Base-by-base conservation (phyloP, 2,797 vertebrate genomes). In the Oophaga sylvatica region DNA sequence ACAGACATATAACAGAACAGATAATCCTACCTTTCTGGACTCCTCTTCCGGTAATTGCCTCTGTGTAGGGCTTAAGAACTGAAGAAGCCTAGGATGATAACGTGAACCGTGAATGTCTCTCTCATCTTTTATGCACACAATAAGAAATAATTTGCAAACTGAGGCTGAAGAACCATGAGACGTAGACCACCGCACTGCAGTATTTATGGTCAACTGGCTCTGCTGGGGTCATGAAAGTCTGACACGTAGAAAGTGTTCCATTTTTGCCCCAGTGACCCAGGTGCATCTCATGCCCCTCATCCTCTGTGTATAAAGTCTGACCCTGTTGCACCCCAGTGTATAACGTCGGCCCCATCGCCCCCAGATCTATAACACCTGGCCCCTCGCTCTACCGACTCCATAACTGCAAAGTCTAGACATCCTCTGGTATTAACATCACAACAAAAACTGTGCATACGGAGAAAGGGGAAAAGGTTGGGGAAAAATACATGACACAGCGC, bases 41-140 rank as follows among this genome's bases (percentile, higher is more conserved):
- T 92, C 88, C 87, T 19, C 48, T 17, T 41, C 26, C 0, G 62
- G 67, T 41, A 77, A 78, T 90, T 91, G 93, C 81, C 91, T 35
- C 81, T 88, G 92, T 90, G 26, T 88, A 20, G 92, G 93, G 89
- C 91, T 94, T 90, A 94, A 90, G 86, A 92, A 92, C 63, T 92
- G 93, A 2, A 93, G 89, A 86, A 94, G 91, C 60, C 95, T 95
- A 90, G 89, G 65, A 92, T 12, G 7, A 22, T 77, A 62, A 77
- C 26, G 10, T 13, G n/a, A 67, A 67, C 19, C 0, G 45, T 48
- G 1, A 79, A 35, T 57, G 53, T 12, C n/a, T 19, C n/a, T n/a
- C 22, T 75, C n/a, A n/a, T 7, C 41, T 19, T 7, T n/a, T 22
- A 53, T 13, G 35, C 4, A 48, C n/a, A 53, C 0, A 20, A 8